A percentile compares a stretch with the other conserved stretches of the same genome.
Conservation (phyloP, 1,140 invertebrate species). For the Limonius californicus region DNA sequence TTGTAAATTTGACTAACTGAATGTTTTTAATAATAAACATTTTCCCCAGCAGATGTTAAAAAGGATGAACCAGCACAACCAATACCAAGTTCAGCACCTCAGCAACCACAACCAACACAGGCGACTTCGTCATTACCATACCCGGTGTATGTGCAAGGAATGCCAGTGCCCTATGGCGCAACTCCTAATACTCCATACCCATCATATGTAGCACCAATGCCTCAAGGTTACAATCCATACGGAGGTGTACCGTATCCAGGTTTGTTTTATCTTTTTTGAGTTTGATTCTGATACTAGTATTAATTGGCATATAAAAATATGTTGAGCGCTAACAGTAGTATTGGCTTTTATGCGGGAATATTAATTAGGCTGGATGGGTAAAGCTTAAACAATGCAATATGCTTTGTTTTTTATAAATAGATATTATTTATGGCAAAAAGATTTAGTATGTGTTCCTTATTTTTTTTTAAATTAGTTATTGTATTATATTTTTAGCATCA, state of each 20-base stretch:
- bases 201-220: constrained; percentile 67
- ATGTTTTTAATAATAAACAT: constrained; percentile 3
- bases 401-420: constrained; percentile 6
- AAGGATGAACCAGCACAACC: constrained; percentile 27
- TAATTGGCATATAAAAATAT: too few species aligned
- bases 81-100: constrained; percentile 42
- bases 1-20: background rate
- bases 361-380: too few species aligned
- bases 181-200: constrained; percentile 63
- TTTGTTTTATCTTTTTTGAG: too few species aligned
- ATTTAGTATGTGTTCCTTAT: background rate
- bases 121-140: constrained; percentile 55
- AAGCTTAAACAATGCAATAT: too few species aligned
- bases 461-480: too few species aligned
- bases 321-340: too few species aligned
- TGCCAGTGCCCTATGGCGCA: constrained; percentile 75
- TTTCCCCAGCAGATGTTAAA: constrained; percentile 2
- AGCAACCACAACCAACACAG: constrained; percentile 48
- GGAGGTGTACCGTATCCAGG: constrained; percentile 71
- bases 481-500: constrained; percentile 31
- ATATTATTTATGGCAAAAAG: too few species aligned
- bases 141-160: constrained; percentile 62
- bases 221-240: constrained; percentile 81
- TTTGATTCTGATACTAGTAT: too few species aligned
- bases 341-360: too few species aligned